Conservation (phyloP, 1,140 invertebrate genomes). For the Pogonus chalceus region DNA sequence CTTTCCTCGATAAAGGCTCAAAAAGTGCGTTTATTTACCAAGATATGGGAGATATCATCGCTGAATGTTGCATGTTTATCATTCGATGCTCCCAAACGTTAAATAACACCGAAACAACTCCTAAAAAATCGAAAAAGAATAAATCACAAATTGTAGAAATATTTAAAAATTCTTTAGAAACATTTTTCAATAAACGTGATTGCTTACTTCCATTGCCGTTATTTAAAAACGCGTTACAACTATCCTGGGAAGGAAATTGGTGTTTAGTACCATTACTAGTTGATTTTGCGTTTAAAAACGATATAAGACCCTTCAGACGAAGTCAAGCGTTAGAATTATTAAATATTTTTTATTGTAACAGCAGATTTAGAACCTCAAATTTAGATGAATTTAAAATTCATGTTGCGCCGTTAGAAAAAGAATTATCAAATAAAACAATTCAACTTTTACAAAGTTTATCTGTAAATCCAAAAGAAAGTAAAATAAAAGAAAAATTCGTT, state of each 20-base stretch:
- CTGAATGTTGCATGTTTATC: slow-evolving; percentile 54
- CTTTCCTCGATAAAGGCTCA: slow-evolving; percentile 51
- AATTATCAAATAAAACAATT: slow-evolving; percentile 29
- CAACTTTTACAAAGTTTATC: slow-evolving; percentile 29
- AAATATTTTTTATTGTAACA: slow-evolving; percentile 47
- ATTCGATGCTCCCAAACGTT: slow-evolving; percentile 46
- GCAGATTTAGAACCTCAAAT: slow-evolving; percentile 32
- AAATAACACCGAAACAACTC: slow-evolving; percentile 23
- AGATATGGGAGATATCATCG: slow-evolving; percentile 54
- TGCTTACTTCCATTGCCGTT: slow-evolving; percentile 50
- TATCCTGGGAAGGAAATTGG: slow-evolving; percentile 51
- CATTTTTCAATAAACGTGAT: slow-evolving; percentile 50
- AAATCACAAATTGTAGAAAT: slow-evolving; percentile 37
- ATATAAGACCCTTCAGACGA: slow-evolving; percentile 49
- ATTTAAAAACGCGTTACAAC: slow-evolving; percentile 51
- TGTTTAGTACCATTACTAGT: slow-evolving; percentile 43
- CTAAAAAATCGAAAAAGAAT: slow-evolving; percentile 32
- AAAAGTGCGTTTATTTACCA: slow-evolving; percentile 51
- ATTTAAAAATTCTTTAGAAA: slow-evolving; percentile 41
- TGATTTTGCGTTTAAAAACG: slow-evolving; percentile 47
- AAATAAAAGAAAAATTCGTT: slow-evolving; percentile 37
- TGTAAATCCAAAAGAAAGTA: slow-evolving; percentile 19
- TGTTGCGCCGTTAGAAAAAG: slow-evolving; percentile 30
- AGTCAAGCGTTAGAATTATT: slow-evolving; percentile 54
- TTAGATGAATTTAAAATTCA: slow-evolving; percentile 20